Conservation (phyloP, 2,797 vertebrate genomes). For the Phrynocephalus forsythii region DNA sequence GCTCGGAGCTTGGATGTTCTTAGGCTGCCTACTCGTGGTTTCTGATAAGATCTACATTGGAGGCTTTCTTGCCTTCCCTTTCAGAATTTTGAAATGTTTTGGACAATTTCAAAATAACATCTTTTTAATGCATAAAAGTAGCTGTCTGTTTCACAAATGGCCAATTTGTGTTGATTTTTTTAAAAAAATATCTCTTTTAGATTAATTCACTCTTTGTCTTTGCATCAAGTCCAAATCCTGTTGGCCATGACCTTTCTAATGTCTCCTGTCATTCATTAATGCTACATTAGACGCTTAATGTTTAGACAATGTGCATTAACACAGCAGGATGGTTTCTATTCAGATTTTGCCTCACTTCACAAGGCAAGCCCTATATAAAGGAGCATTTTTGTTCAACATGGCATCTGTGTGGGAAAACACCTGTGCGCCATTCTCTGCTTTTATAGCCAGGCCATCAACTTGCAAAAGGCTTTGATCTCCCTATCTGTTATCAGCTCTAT, state of each 20-base stretch:
- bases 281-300: slow-evolving; percentile 6
- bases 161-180: background rate
- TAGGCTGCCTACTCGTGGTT: background rate
- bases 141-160: background rate
- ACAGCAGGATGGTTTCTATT: slow-evolving; percentile 22
- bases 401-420: slow-evolving; percentile 58
- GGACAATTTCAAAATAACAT: background rate
- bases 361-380: slow-evolving; percentile 20
- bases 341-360: rapidly evolving
- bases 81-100: background rate
- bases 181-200: background rate
- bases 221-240: background rate
- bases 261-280: background rate
- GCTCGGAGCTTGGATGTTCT: too few relatives aligned
- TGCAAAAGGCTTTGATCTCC: slow-evolving; percentile 67
- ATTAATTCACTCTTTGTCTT: background rate
- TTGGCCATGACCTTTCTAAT: background rate
- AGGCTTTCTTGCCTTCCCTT: background rate
- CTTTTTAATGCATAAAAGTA: background rate
- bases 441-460: slow-evolving; percentile 59
- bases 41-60: background rate
- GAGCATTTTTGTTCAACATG: slow-evolving; percentile 44
- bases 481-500: slow-evolving; percentile 56
- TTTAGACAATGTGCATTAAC: rapidly evolving
- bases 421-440: slow-evolving; percentile 61